Conservation (phyloP, 2,888 invertebrate genomes). For the Tenthredo amoena region DNA sequence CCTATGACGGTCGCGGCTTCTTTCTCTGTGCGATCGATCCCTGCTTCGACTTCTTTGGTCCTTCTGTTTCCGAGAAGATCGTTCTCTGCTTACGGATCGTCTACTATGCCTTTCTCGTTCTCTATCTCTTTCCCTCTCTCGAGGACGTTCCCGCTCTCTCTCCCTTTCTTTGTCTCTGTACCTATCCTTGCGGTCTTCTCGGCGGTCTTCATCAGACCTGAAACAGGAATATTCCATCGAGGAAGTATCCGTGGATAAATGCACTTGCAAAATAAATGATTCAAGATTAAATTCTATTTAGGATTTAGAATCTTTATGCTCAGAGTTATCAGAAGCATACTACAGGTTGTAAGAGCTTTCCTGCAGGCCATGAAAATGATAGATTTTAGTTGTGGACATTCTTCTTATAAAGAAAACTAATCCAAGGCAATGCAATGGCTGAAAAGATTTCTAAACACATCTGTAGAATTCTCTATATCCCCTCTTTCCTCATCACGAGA, state of each 20-base stretch:
- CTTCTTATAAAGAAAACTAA: not conserved
- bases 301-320: not conserved
- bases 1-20: constrained; percentile 72
- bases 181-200: constrained; percentile 73
- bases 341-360: not conserved
- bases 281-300: not conserved
- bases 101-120: constrained; percentile 66
- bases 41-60: constrained; percentile 76
- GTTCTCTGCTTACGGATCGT: constrained; percentile 70
- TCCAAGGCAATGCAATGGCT: not conserved
- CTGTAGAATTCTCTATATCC: not conserved
- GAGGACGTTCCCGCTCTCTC: constrained; percentile 71
- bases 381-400: not conserved
- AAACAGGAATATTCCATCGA: constrained; percentile 63
- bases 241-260: constrained; percentile 60
- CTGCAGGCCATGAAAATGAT: not conserved
- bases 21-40: constrained; percentile 72
- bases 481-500: not conserved
- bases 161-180: constrained; percentile 71
- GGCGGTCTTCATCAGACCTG: constrained; percentile 77
- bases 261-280: constrained; percentile 39
- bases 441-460: not conserved
- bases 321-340: not conserved
- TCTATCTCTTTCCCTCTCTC: constrained; percentile 67
- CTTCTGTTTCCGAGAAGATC: constrained; percentile 70